Percentiles rank a stretch among this genome's conserved stretches.
These are phyloP conservation scores for Drepanosiphum platanoidis DNA, from an alignment of 2,888 invertebrate genomes.

Conservation along the genomic window DNA sequence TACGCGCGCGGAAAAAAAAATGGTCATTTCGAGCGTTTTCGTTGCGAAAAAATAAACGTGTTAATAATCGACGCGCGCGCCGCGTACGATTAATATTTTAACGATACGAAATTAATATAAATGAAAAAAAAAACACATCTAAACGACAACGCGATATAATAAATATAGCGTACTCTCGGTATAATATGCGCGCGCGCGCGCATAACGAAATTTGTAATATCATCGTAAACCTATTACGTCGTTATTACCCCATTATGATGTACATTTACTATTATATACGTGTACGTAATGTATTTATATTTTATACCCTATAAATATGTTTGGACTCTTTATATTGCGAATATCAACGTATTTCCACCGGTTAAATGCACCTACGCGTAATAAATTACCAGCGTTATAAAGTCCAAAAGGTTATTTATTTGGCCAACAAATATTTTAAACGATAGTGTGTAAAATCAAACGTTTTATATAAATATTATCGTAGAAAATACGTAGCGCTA, in stretches of 20 bases:
- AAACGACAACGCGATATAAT: constrained; percentile 5
- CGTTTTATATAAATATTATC: no score
- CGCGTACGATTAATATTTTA: neutral
- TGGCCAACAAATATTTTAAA: neutral
- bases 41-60: constrained; percentile 1
- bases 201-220: constrained; percentile 18
- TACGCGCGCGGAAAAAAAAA: no score
- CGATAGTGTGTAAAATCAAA: neutral
- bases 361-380: neutral
- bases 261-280: neutral
- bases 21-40: neutral
- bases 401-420: neutral
- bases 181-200: no score
- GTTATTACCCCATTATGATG: neutral
- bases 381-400: neutral
- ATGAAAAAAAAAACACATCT: neutral
- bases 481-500: no score
- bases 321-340: neutral
- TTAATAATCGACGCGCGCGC: no score
- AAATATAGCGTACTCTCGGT: neutral
- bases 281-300: neutral
- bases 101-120: constrained; percentile 6
- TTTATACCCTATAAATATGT: neutral
- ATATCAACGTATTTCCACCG: neutral
- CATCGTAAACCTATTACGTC: neutral